These are phyloP conservation scores for Pluvialis apricaria DNA, from an alignment of 2,113 vertebrate genomes.

Conservation along the genomic window DNA sequence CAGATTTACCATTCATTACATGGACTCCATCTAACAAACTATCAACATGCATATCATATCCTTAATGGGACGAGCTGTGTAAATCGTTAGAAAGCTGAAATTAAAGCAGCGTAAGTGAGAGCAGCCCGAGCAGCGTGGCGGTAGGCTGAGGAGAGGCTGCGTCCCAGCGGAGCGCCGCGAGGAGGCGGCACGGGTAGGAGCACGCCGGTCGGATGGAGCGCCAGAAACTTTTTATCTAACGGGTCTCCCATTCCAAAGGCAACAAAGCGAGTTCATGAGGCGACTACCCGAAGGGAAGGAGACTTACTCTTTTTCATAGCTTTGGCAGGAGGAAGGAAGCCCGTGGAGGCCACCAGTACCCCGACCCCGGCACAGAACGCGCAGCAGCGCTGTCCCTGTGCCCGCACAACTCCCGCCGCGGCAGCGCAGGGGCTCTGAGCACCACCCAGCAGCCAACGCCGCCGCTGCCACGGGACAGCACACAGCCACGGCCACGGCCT, in stretches of 20 bases:
- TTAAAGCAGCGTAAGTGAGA: background rate
- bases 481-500: rapidly evolving
- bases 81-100: background rate
- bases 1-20: background rate
- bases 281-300: background rate
- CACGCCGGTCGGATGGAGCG: background rate
- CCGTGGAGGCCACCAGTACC: background rate
- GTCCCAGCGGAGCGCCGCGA: background rate
- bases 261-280: background rate
- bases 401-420: too few relatives aligned
- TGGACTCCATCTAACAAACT: background rate
- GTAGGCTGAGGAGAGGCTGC: background rate
- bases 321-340: background rate
- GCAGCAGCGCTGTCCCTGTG: background rate
- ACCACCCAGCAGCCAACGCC: too few relatives aligned
- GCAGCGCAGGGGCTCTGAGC: background rate
- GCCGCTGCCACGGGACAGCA: background rate
- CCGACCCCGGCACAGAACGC: too few relatives aligned
- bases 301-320: background rate
- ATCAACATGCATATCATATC: background rate
- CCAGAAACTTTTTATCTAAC: background rate
- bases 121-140: background rate
- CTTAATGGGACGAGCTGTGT: background rate
- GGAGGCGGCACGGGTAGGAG: background rate
- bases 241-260: background rate